Evolutionary conservation across 2,113 vertebrate genomes (phyloP).

Genomic region (Corythornis cristatus): DNA sequence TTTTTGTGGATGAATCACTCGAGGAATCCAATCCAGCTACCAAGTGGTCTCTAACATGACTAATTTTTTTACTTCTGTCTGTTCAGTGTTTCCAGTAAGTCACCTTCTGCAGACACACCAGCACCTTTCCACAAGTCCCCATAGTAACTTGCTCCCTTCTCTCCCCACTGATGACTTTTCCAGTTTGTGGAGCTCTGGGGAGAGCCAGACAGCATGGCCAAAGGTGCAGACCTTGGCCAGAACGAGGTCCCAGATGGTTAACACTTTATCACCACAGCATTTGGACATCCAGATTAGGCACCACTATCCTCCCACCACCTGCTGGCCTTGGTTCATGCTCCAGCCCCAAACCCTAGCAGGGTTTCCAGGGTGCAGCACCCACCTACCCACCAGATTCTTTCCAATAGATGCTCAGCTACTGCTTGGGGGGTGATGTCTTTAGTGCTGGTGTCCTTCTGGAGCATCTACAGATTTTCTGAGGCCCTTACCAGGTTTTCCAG

Average conservation of each 20-base stretch:
- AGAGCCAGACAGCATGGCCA: background rate
- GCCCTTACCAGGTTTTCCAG: fast-evolving
- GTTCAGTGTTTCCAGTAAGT: conserved; percentile 17
- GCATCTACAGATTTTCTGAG: background rate
- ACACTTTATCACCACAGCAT: fast-evolving
- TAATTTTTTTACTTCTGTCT: conserved; percentile 2
- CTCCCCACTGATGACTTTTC: conserved; percentile 24
- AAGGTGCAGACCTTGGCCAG: background rate
- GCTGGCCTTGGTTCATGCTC: background rate
- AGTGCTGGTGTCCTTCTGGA: background rate
- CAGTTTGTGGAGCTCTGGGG: background rate
- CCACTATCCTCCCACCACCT: fast-evolving
- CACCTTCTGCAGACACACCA: background rate
- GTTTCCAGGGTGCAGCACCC: background rate
- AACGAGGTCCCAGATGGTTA: background rate
- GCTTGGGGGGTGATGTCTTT: too few species aligned
- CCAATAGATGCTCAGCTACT: fast-evolving
- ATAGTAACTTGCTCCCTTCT: background rate
- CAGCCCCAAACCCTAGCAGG: background rate
- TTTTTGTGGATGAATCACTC: conserved; percentile 45
- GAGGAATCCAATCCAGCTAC: background rate
- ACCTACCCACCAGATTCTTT: fast-evolving
- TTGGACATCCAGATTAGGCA: background rate
- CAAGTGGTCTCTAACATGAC: background rate
- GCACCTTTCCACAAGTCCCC: background rate